Evolutionary conservation across 1,140 invertebrate species (phyloP), one percentile per base, ranked within the genome.

Genomic region (Calosoma granatense): DNA sequence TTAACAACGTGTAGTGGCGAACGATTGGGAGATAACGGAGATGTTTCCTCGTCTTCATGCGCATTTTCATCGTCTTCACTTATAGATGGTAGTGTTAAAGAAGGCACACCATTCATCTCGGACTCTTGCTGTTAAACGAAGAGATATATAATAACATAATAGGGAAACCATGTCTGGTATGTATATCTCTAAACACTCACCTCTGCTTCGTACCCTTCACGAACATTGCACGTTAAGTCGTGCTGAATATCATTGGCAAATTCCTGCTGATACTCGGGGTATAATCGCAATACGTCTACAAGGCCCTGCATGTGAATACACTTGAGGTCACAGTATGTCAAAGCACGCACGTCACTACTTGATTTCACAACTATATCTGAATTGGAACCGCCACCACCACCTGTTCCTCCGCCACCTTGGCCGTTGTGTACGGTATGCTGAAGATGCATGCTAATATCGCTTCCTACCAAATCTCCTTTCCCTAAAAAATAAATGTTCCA

Each of bases 271-370:
- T 94, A 96, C 70, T 97, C 93, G 0, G 93, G 92, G 72, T 97
- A 97, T 0, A 96, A 73, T 4, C 88, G 77, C 1, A 97, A 75
- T 0, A 94, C 91, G 60, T 95, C 92, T n/a, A 92, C 82, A 6
- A 97, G 76, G 1, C 92, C 93, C 47, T 83, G 81, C 76, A 95
- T 90, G 72, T 93, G 84, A 59, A 98, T 90, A 72, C 91, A 94
- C 72, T 97, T 96, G 21, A 98, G 77, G 76, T 97, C 94, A 73
- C 94, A 97, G 72, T 96, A 96, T 20, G 93, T 96, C 20, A 96
- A 78, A 19, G 93, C 92, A 73, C 83, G 71, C 15, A 97, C 93
- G 69, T 97, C 93, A 73, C 91, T 93, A 67, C 88, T 92, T 3
- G 92, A 95, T 70, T 94, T 94, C 6, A 94, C 86, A 3, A 96